These are phyloP conservation scores for Crematogaster levior DNA, from an alignment of 2,888 invertebrate genomes.

Conservation along the genomic window DNA sequence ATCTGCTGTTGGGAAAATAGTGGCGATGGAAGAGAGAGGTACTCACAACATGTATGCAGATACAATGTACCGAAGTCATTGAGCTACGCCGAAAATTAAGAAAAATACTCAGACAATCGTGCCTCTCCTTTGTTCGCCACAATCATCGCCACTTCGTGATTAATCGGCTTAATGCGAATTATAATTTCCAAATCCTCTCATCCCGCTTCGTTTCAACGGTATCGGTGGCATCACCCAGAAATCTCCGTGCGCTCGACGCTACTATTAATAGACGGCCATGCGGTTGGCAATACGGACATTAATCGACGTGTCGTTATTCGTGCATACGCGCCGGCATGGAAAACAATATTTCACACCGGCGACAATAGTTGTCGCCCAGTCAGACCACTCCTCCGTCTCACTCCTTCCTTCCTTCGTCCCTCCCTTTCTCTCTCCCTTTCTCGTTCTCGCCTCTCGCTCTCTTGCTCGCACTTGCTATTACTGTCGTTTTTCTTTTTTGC, in stretches of 20 bases:
- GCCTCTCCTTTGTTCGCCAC: neutral
- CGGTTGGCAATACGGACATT: slow-evolving; percentile 79
- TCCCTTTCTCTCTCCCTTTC: slow-evolving; percentile 6
- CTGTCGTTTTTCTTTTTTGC: slow-evolving; percentile 36
- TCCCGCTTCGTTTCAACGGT: neutral
- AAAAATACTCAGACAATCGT: neutral
- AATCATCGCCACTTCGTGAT: neutral
- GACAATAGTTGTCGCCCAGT: slow-evolving; percentile 77
- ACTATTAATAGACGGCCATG: slow-evolving; percentile 79
- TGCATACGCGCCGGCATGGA: slow-evolving; percentile 79
- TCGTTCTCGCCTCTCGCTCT: neutral
- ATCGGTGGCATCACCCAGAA: slow-evolving; percentile 65
- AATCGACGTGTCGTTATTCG: slow-evolving; percentile 81
- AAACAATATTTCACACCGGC: slow-evolving; percentile 80
- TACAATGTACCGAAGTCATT: neutral
- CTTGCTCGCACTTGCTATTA: slow-evolving; percentile 20
- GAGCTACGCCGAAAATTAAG: neutral
- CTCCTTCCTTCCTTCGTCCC: slow-evolving; percentile 22
- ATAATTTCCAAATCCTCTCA: slow-evolving; percentile 10
- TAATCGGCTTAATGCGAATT: slow-evolving; percentile 13
- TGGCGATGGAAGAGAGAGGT: neutral
- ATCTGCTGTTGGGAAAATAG: neutral
- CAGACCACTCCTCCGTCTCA: slow-evolving; percentile 47
- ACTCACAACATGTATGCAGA: too few relatives aligned
- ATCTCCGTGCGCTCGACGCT: slow-evolving; percentile 70